Base-by-base conservation (phyloP, 1,140 invertebrate genomes). In the Drosophila eugracilis region DNA sequence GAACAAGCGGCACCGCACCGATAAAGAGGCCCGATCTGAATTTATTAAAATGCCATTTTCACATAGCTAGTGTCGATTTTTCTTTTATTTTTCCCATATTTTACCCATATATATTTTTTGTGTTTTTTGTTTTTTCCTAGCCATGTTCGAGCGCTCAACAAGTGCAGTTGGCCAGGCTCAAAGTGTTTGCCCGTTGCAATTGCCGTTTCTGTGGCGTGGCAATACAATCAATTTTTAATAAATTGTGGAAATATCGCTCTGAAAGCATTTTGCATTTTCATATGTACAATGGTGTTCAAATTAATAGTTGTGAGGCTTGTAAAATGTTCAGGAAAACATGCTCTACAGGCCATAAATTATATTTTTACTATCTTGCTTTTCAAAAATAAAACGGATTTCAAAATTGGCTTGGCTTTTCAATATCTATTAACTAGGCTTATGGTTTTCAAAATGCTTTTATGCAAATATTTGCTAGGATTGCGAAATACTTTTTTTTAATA, bases 41-140 rank as follows among this genome's bases (percentile, higher is more conserved):
- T 86, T 86, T 86, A 86, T 86, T 86, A 75, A 86, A 86, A 86
- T 81, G 81, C 81, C 80, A 86, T 86, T 86, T 86, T 86, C 80
- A 80, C 81, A 84, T 84, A 55, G 79, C 74, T 15, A 57, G 15
- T 30, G 22, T 50, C 34, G 58, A 59, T 73, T 62, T 52, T 55
- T 30, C 45, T 30, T 57, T 39, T 57, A 58, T 62, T 63, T 66
- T 73, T 36, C 37, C 47, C 76, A 62, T 76, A 37, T 74, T 75
- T 78, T 57, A 17, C 14, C 7, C 36, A 19, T 15, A 34, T 65
- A 65, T 71, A 55, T 74, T 22, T 81, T 41, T 52, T 45, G 12
- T 28, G 36, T 58, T 49, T 49, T 32, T 36, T 5, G 28, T 19
- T 53, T 47, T 19, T 30, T 6, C n/a, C 14, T 26, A 10, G 32